Percentiles rank a stretch among this genome's conserved stretches.
These are phyloP conservation scores for Leptura quadrifasciata DNA, from an alignment of 2,888 invertebrate genomes.

Conservation along the genomic window DNA sequence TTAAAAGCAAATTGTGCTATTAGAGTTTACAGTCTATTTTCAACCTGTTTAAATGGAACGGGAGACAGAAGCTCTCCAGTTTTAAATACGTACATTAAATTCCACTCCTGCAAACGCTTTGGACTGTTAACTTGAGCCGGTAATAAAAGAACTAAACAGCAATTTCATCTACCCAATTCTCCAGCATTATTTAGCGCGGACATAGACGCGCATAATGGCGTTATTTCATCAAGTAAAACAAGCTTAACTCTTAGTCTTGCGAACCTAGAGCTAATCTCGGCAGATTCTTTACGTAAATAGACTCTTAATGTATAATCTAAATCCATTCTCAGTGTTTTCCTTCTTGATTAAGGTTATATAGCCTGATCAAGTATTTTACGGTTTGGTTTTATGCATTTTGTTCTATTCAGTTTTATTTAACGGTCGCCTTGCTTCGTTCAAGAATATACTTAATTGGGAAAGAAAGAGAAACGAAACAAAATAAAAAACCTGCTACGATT, in stretches of 20 bases:
- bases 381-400: neutral
- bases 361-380: constrained; percentile 5
- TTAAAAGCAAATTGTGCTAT: constrained; percentile 14
- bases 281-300: constrained; percentile 9
- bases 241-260: constrained; percentile 23
- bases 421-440: neutral
- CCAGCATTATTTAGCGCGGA: constrained; percentile 35
- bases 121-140: constrained; percentile 27
- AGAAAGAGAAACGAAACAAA: neutral
- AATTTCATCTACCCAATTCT: constrained; percentile 27
- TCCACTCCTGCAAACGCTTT: constrained; percentile 31
- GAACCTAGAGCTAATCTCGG: neutral
- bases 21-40: constrained; percentile 21
- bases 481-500: too few species aligned
- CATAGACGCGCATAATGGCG: constrained; percentile 25
- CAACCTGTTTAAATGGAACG: neutral
- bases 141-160: constrained; percentile 37
- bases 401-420: neutral
- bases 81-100: constrained; percentile 33
- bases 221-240: constrained; percentile 43
- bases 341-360: constrained; percentile 1
- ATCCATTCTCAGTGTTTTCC: constrained; percentile 7
- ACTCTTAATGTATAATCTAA: constrained; percentile 12
- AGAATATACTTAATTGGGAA: neutral
- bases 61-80: constrained; percentile 10